Evolutionary conservation across 2,888 invertebrate species (phyloP).

Genomic region (Leucozona laternaria): DNA sequence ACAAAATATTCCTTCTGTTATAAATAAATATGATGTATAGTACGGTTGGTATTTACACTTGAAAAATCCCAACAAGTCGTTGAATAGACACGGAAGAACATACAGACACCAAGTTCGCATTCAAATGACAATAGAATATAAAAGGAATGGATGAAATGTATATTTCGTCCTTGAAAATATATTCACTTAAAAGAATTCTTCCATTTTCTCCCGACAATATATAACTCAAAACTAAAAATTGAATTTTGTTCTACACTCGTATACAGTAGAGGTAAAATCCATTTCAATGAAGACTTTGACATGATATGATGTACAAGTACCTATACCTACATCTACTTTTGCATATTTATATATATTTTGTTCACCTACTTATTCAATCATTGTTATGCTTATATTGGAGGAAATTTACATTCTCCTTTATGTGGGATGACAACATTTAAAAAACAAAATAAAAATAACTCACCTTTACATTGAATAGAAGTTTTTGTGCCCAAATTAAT

Average conservation of each 20-base stretch:
- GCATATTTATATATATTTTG: too few species aligned
- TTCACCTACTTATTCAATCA: constrained; percentile 14
- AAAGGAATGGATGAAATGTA: background rate
- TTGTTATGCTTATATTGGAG: background rate
- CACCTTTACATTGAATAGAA: background rate
- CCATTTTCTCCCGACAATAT: background rate
- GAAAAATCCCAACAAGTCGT: background rate
- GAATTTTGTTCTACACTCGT: too few species aligned
- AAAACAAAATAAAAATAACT: background rate
- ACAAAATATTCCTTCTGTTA: constrained; percentile 17
- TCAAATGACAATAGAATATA: background rate
- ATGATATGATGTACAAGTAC: background rate
- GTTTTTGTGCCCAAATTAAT: background rate
- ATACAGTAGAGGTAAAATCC: constrained; percentile 3
- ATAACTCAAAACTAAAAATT: background rate
- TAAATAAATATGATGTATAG: background rate
- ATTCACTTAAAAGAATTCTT: constrained; percentile 12
- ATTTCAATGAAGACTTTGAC: background rate
- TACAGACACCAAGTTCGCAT: background rate
- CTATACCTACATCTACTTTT: background rate
- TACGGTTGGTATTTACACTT: too few species aligned
- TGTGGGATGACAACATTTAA: background rate
- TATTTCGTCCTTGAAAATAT: constrained; percentile 11
- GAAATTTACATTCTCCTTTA: background rate
- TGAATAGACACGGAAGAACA: background rate